These are phyloP conservation scores for Zhuqinia jingwanae DNA, from an alignment of 2,888 invertebrate species.

Conservation along the genomic window DNA sequence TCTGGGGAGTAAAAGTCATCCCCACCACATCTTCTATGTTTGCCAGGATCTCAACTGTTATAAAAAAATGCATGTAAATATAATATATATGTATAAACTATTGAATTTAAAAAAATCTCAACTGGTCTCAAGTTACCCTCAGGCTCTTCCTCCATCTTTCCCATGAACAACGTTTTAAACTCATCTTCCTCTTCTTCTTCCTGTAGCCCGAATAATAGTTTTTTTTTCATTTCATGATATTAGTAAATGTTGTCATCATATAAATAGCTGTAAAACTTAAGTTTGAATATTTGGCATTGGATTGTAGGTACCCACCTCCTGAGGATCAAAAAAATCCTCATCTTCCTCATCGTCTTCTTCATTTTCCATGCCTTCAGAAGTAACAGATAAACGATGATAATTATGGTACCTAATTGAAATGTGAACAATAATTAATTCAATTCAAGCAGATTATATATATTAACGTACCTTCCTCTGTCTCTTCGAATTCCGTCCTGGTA, in stretches of 20 bases:
- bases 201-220: too few species aligned
- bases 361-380: neutral
- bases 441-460: too few species aligned
- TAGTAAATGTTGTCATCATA: too few species aligned
- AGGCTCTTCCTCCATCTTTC: conserved; percentile 51
- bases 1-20: conserved; percentile 72
- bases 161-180: conserved; percentile 72
- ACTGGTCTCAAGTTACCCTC: conserved; percentile 52
- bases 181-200: conserved; percentile 75
- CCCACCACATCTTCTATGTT: conserved; percentile 77
- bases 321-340: conserved; percentile 46
- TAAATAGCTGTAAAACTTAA: neutral
- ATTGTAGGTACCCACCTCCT: too few species aligned
- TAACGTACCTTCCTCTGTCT: conserved; percentile 9
- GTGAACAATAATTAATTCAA: too few species aligned
- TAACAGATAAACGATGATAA: too few species aligned
- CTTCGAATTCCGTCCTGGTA: conserved; percentile 1
- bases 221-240: too few species aligned
- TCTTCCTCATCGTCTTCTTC: conserved; percentile 51
- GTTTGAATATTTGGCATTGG: too few species aligned
- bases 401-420: too few species aligned
- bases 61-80: neutral
- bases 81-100: too few species aligned
- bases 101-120: too few species aligned
- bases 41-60: conserved; percentile 71